Evolutionary conservation across 2,888 invertebrate species (phyloP).

Genomic region (Lithophane semibrunnea): DNA sequence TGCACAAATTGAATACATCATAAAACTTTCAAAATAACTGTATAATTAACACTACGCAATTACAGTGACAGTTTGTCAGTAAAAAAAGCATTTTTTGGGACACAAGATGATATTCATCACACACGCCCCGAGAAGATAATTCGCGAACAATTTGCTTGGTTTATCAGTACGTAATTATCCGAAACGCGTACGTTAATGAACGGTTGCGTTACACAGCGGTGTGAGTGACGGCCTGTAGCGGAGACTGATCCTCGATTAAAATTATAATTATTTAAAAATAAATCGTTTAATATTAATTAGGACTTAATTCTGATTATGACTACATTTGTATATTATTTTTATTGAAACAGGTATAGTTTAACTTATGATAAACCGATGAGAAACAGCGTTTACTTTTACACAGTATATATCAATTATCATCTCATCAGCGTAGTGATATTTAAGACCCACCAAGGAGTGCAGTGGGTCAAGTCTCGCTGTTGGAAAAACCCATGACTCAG

Average conservation of each 20-base stretch:
- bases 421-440: background rate
- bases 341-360: background rate
- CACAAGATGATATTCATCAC: constrained; percentile 84
- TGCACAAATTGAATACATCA: constrained; percentile 75
- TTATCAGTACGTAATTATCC: constrained; percentile 89
- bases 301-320: too few species aligned
- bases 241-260: background rate
- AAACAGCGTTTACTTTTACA: background rate
- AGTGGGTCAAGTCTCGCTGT: background rate
- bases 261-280: too few species aligned
- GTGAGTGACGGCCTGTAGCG: constrained; percentile 71
- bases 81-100: constrained; percentile 77
- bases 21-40: constrained; percentile 75
- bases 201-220: constrained; percentile 80
- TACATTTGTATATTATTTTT: too few species aligned
- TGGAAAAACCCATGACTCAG: constrained; percentile 5
- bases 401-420: background rate
- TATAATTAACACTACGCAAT: constrained; percentile 77
- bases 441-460: background rate
- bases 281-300: background rate
- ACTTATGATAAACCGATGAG: background rate
- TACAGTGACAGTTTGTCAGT: constrained; percentile 76
- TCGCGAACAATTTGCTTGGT: constrained; percentile 88
- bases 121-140: constrained; percentile 80
- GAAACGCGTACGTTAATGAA: constrained; percentile 87